A percentile compares a stretch with the other conserved stretches of the same genome.
Conservation (phyloP, 1,140 invertebrate genomes). For the Drosophila albomicans region DNA sequence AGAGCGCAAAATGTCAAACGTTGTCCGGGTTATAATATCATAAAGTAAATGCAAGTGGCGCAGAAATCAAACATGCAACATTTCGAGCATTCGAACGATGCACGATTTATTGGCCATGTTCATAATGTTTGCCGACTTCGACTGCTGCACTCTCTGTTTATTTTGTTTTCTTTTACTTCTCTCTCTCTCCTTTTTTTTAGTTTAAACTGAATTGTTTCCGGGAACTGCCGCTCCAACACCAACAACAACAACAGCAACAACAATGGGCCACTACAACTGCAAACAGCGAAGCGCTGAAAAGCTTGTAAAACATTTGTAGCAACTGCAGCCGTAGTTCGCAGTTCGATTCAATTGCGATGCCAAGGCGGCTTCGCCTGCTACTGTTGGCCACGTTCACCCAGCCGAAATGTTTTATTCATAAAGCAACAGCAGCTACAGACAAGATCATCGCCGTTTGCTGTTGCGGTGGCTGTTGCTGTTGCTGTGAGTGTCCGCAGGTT, state of each 20-base stretch:
- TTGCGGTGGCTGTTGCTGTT: background rate
- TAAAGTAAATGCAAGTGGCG: constrained; percentile 82
- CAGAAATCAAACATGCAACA: constrained; percentile 74
- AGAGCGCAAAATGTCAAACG: constrained; percentile 76
- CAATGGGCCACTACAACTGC: constrained; percentile 20
- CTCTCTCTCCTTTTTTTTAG: constrained; percentile 8
- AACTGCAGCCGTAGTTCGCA: constrained; percentile 51
- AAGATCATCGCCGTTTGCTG: constrained; percentile 72
- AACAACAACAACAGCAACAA: constrained; percentile 63
- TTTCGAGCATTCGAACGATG: constrained; percentile 72
- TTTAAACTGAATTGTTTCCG: constrained; percentile 82
- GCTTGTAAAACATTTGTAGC: constrained; percentile 84
- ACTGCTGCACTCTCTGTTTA: constrained; percentile 27
- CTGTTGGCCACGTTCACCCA: constrained; percentile 74
- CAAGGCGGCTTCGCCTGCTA: constrained; percentile 50
- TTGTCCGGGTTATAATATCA: constrained; percentile 74
- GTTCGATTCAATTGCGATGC: constrained; percentile 50
- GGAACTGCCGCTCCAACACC: constrained; percentile 68
- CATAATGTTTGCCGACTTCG: constrained; percentile 51
- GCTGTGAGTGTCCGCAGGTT: constrained; percentile 46
- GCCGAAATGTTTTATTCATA: constrained; percentile 80
- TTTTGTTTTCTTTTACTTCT: constrained; percentile 29
- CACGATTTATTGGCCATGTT: constrained; percentile 81
- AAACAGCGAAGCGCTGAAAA: constrained; percentile 74
- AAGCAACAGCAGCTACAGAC: constrained; percentile 68